Evolutionary conservation across 2,797 vertebrate species (phyloP).

Genomic region (Champsocephalus gunnari): DNA sequence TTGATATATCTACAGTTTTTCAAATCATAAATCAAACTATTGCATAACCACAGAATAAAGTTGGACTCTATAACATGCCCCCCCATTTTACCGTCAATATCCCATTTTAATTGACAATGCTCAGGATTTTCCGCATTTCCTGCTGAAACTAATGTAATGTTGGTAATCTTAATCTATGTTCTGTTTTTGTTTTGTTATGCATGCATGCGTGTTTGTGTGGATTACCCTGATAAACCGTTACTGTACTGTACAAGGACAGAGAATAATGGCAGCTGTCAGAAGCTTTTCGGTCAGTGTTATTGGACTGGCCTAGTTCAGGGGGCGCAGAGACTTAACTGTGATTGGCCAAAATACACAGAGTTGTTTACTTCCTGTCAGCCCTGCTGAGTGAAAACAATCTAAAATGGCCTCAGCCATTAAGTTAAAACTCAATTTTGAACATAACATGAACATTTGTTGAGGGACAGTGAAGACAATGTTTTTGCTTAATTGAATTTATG

Average conservation of each 20-base stretch:
- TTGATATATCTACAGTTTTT: not conserved
- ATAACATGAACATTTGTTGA: not conserved
- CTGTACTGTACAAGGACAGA: slow-evolving; percentile 33
- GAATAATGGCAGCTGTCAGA: slow-evolving; percentile 50
- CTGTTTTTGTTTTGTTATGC: slow-evolving; percentile 23
- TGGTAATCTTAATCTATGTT: slow-evolving; percentile 46
- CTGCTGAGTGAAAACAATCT: slow-evolving; percentile 30
- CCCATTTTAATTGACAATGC: not conserved
- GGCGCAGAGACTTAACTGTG: slow-evolving; percentile 45
- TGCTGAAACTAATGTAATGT: slow-evolving; percentile 20
- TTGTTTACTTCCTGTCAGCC: slow-evolving; percentile 47
- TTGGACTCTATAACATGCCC: not conserved
- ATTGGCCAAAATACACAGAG: slow-evolving; percentile 28
- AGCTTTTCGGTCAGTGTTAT: slow-evolving; percentile 57
- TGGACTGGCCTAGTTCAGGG: slow-evolving; percentile 74
- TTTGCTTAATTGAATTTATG: slow-evolving; percentile 14
- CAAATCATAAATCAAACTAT: slow-evolving; percentile 2
- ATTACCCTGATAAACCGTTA: slow-evolving; percentile 46
- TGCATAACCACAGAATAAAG: slow-evolving; percentile 19
- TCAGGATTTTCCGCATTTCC: slow-evolving; percentile 36
- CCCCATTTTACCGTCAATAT: not conserved
- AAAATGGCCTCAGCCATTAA: not conserved
- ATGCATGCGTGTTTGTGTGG: slow-evolving; percentile 20
- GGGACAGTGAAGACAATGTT: not conserved
- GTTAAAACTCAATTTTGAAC: not conserved